phyloP scores from a whole-genome alignment of 53 echinoderm and acorn worm genomes.

The Apostichopus leukothele region DNA sequence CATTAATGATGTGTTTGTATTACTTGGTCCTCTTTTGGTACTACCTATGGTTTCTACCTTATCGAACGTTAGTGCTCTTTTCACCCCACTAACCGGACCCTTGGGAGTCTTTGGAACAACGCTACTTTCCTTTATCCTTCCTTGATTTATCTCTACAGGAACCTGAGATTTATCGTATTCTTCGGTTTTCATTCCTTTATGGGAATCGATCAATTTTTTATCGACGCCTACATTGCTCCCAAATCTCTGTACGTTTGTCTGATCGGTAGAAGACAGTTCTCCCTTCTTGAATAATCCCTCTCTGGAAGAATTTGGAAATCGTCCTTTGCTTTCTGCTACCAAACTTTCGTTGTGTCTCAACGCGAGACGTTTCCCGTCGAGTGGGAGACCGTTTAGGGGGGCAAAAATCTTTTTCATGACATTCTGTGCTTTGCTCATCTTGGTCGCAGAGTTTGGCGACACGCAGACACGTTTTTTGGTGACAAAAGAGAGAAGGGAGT shows the following conservation, averaged over 20 bases:
- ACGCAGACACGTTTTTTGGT: neutral
- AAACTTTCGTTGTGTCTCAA: neutral
- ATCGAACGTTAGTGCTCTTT: too few species aligned
- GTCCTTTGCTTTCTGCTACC: neutral
- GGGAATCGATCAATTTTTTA: neutral
- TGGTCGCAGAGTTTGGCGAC: neutral
- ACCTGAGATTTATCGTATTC: neutral
- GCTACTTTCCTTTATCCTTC: neutral
- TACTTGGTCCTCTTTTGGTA: neutral
- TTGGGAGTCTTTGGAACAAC: too few species aligned
- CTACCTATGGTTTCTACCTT: neutral
- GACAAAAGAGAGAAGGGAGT: slow-evolving; percentile 11
- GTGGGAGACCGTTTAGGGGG: neutral
- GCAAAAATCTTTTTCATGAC: neutral
- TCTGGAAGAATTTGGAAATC: neutral
- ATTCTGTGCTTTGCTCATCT: neutral
- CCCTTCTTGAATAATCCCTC: neutral
- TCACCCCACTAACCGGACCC: too few species aligned
- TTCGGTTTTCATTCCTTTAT: neutral
- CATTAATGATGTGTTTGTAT: neutral
- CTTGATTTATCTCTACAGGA: neutral
- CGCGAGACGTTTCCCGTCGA: neutral
- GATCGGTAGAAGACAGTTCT: neutral
- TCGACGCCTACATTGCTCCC: neutral
- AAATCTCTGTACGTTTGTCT: neutral